phyloP scores from a whole-genome alignment of 1,140 invertebrate genomes.

The Pogonognathellus flavescens region DNA sequence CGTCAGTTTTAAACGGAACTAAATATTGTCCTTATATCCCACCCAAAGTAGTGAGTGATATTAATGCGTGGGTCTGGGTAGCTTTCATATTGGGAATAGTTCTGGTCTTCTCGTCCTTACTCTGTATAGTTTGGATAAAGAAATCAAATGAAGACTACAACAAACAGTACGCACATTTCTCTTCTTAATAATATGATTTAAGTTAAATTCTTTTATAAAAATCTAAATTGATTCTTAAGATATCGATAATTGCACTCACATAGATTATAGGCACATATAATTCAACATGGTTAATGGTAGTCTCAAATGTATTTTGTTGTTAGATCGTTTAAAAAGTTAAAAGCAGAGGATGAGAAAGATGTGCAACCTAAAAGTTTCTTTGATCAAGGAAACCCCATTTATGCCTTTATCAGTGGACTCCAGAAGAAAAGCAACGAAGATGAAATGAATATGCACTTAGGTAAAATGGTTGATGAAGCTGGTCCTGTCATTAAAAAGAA shows the following conservation, averaged over 20 bases:
- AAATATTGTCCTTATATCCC: constrained; percentile 11
- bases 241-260: not conserved
- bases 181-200: not conserved
- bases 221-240: not conserved
- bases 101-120: not conserved
- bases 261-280: not conserved
- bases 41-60: not conserved
- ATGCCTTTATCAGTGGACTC: not conserved
- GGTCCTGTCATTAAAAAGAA: not conserved
- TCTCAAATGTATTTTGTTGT: no score
- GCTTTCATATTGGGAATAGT: constrained; percentile 17
- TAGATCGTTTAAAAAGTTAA: no score
- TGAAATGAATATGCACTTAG: not conserved
- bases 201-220: no score
- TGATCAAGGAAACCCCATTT: not conserved
- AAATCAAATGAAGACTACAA: not conserved
- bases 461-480: not conserved
- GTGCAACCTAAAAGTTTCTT: not conserved
- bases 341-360: not conserved
- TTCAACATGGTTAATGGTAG: not conserved
- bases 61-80: not conserved
- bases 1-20: not conserved
- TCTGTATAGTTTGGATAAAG: constrained; percentile 4
- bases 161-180: not conserved
- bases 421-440: not conserved